phyloP scores from a whole-genome alignment of 2,797 vertebrate species.

The Thaleichthys pacificus region DNA sequence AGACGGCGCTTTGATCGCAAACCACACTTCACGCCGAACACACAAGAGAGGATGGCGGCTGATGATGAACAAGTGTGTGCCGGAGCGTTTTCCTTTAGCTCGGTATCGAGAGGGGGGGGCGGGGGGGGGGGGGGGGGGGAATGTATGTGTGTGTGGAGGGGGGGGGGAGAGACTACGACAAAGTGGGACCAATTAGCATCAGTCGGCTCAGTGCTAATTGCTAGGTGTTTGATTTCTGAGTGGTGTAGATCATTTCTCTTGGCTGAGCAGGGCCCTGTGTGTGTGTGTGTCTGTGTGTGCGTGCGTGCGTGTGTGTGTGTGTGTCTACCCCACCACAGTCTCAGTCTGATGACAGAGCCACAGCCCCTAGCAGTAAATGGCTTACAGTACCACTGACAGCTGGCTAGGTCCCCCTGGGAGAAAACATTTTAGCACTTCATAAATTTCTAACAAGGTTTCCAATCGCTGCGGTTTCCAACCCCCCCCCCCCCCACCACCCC shows the following conservation, averaged over 20 bases:
- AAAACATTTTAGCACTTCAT: constrained; percentile 99
- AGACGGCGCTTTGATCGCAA: constrained; percentile 27
- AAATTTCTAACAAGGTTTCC: constrained; percentile 99
- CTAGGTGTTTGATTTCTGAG: constrained; percentile 67
- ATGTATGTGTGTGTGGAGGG: constrained; percentile 12
- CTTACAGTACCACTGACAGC: constrained; percentile 82
- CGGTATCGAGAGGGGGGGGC: neutral
- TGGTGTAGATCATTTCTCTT: constrained; percentile 51
- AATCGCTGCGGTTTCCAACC: constrained; percentile 86
- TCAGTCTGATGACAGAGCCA: constrained; percentile 37
- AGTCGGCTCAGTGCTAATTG: constrained; percentile 70
- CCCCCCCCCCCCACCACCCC: constrained; percentile 38
- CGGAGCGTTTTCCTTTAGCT: constrained; percentile 30
- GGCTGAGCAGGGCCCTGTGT: constrained; percentile 67
- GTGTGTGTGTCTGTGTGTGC: constrained; percentile 20
- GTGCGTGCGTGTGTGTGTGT: neutral
- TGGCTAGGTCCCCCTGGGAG: constrained; percentile 86
- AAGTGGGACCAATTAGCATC: constrained; percentile 67
- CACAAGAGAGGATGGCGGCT: neutral
- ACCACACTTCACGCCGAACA: constrained; percentile 36
- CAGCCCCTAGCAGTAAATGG: constrained; percentile 64
- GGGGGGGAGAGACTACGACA: constrained; percentile 40
- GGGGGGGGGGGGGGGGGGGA: too few relatives aligned
- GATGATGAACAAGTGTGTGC: constrained; percentile 43
- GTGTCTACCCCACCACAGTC: constrained; percentile 49